Evolutionary conservation across 2,888 invertebrate species (phyloP).

Genomic region (Stenolophus ochropezus): DNA sequence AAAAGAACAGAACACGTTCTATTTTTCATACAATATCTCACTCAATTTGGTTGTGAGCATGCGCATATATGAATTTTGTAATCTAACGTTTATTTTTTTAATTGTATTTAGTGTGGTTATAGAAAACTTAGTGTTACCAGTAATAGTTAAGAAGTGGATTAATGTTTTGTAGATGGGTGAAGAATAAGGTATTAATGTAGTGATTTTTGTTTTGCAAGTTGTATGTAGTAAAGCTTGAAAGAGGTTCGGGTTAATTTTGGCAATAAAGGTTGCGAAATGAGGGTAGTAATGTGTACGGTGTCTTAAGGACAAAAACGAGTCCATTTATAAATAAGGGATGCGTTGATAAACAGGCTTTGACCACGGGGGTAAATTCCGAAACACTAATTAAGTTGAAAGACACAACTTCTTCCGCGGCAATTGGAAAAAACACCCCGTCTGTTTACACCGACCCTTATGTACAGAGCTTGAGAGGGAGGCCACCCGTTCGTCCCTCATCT

Average conservation of each 20-base stretch:
- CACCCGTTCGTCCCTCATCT: slow-evolving; percentile 50
- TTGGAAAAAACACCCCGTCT: slow-evolving; percentile 54
- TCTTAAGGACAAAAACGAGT: slow-evolving; percentile 43
- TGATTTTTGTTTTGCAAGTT: too few relatives aligned
- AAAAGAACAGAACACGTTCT: too few relatives aligned
- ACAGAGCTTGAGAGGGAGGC: slow-evolving; percentile 43
- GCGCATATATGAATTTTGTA: too few relatives aligned
- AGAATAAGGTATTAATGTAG: too few relatives aligned
- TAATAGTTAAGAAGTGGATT: too few relatives aligned
- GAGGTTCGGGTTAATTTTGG: slow-evolving; percentile 2
- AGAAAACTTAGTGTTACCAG: too few relatives aligned
- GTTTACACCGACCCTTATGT: slow-evolving; percentile 59
- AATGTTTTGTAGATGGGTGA: too few relatives aligned
- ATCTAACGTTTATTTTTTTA: too few relatives aligned
- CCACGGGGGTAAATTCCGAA: slow-evolving; percentile 56
- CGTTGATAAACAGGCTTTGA: slow-evolving; percentile 47
- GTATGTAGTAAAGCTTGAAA: too few relatives aligned
- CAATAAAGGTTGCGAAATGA: background rate
- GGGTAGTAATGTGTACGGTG: background rate
- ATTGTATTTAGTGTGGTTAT: too few relatives aligned
- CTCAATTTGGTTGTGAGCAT: too few relatives aligned
- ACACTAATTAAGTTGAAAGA: slow-evolving; percentile 59
- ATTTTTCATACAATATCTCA: too few relatives aligned
- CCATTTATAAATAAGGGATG: slow-evolving; percentile 42
- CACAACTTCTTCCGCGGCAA: slow-evolving; percentile 54